phyloP scores from a whole-genome alignment of 1,140 invertebrate species.

The Neodiprion lecontei region DNA sequence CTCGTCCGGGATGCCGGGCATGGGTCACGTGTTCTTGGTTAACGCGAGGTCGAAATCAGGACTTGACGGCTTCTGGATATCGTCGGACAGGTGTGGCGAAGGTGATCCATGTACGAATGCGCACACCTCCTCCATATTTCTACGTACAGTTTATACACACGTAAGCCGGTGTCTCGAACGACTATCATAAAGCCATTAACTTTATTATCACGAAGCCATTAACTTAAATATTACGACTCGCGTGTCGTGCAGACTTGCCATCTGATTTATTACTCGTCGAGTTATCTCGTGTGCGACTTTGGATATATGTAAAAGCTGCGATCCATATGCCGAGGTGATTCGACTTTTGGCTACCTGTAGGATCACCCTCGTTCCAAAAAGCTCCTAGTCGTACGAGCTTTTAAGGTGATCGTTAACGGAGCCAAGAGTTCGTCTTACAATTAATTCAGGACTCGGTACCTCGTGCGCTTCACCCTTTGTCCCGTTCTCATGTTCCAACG shows the following conservation, averaged over 20 bases:
- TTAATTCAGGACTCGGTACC: too few species aligned
- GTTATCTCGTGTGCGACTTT: slow-evolving; percentile 28
- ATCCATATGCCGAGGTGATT: too few species aligned
- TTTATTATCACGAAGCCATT: slow-evolving; percentile 59
- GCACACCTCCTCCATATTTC: background rate
- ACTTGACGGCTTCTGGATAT: background rate
- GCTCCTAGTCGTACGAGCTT: too few species aligned
- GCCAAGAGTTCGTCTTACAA: too few species aligned
- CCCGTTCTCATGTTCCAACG: too few species aligned
- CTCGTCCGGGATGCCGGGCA: background rate
- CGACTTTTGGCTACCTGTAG: background rate
- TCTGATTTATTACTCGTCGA: slow-evolving; percentile 47
- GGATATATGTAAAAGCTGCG: too few species aligned
- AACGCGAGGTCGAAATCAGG: background rate
- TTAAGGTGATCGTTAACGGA: too few species aligned
- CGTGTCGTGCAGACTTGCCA: slow-evolving; percentile 52
- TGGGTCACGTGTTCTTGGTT: background rate
- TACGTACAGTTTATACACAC: background rate
- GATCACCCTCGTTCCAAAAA: background rate
- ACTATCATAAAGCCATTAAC: slow-evolving; percentile 62
- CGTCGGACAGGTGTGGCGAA: background rate
- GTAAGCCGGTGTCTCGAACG: slow-evolving; percentile 42
- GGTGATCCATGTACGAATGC: background rate
- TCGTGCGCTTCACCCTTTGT: too few species aligned
- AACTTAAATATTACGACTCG: slow-evolving; percentile 60